Evolutionary conservation across 2,113 vertebrate genomes (phyloP), one percentile per base, ranked within the genome.

Genomic region (Gasterosteus aculeatus): DNA sequence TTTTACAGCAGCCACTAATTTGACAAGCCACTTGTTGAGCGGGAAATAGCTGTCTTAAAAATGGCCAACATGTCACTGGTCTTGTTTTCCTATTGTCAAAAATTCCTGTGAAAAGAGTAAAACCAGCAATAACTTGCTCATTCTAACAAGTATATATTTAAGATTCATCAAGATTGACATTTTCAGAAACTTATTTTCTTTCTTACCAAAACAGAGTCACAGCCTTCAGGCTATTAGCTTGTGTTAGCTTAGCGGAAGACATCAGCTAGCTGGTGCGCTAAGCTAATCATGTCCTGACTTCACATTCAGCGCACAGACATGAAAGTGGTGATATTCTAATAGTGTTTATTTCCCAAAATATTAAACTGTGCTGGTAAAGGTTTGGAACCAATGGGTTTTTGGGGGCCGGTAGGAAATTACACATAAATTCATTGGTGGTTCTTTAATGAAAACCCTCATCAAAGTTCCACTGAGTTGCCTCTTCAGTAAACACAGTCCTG

Each of bases 251-350:
- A 67, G 72, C 61, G 65, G 7, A 9, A 4, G 16, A 7, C 56
- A 41, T 61, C 35, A 35, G 71, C 60, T 8, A 64, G 62, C 41
- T 33, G 54, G 46, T 63, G 29, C 61, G 47, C 31, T 57, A 78
- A 51, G 64, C 26, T 57, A 60, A 62, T 33, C 12, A 29, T 42
- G 1, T 51, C 35, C 33, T 19, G 38, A 26, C 35, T 64, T 1
- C 19, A 31, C 7, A 11, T 44, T 42, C 2, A 16, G 4, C 6
- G 5, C 19, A 19, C 42, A 18, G 19, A 26, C 18, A 4, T 18
- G 2, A 60, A 5, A 60, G 1, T 19, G 8, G 22, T n/a, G 14
- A 3, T 47, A 14, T 42, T 63, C 9, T 56, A 22, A 4, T 3
- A 35, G 4, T 29, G 1, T 39, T 22, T 12, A 49, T 29, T 18